Evolutionary conservation across 2,888 invertebrate species (phyloP).

Genomic region (Lasius platythorax): DNA sequence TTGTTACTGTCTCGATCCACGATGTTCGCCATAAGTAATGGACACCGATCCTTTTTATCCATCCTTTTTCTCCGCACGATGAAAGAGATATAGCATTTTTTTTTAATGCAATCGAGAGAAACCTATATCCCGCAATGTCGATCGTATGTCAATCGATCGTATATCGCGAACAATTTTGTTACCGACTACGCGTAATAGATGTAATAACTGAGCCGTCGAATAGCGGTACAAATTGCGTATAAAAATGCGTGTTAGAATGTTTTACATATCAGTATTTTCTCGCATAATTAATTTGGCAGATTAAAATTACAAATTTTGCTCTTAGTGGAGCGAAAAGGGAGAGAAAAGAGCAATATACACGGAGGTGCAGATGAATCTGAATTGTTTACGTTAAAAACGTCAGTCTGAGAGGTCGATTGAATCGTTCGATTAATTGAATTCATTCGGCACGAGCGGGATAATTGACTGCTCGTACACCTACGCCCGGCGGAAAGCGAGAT

Average conservation of each 20-base stretch:
- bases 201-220: not conserved
- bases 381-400: not conserved
- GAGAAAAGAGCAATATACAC: not conserved
- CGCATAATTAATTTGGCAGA: not conserved
- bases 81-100: not conserved
- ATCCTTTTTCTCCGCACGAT: not conserved
- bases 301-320: not conserved
- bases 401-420: conserved; percentile 20
- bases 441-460: conserved; percentile 32
- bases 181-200: not conserved
- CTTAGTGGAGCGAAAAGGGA: not conserved
- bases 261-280: not conserved
- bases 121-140: not conserved
- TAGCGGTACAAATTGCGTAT: not conserved
- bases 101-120: conserved; percentile 13
- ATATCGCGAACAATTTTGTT: not conserved
- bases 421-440: conserved; percentile 45
- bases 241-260: not conserved
- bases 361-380: not conserved
- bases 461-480: conserved; percentile 37
- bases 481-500: conserved; percentile 4
- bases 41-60: not conserved
- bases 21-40: conserved; percentile 20
- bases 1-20: conserved; percentile 16
- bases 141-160: not conserved